Percentiles rank a stretch among this genome's conserved stretches.
Evolutionary conservation across 2,797 vertebrate genomes (phyloP).

Genomic region (Sternarchorhynchus goeldii): DNA sequence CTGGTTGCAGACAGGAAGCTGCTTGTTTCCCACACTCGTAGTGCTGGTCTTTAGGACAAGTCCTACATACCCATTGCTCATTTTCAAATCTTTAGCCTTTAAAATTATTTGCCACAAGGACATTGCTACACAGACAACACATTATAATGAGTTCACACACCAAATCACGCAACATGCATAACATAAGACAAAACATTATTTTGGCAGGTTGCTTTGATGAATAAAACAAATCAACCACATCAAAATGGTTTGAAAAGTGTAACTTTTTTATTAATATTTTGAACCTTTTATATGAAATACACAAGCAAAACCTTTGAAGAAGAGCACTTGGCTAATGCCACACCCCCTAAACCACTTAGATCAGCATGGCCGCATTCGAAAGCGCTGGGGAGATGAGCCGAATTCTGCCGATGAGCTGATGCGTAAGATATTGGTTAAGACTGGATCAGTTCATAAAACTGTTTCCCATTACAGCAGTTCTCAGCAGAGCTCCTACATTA

Average conservation of each 20-base stretch:
- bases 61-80: background rate
- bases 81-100: background rate
- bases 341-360: background rate
- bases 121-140: too few relatives aligned
- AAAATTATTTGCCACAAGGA: background rate
- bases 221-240: conserved; percentile 11
- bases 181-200: background rate
- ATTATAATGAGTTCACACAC: too few relatives aligned
- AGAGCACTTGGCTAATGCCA: background rate
- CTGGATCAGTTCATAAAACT: background rate
- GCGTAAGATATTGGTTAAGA: background rate
- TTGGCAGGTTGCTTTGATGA: background rate
- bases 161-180: too few relatives aligned
- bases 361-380: conserved; percentile 33
- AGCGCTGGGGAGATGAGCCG: background rate
- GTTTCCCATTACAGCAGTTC: background rate
- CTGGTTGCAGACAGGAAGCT: conserved; percentile 68
- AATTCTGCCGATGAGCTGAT: conserved; percentile 1
- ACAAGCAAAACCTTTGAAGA: conserved; percentile 50
- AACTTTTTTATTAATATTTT: conserved; percentile 65
- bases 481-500: background rate
- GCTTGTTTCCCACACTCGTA: conserved; percentile 2
- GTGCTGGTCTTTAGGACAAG: conserved; percentile 12
- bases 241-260: conserved; percentile 68
- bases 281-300: conserved; percentile 68